A percentile compares a stretch with the other conserved stretches of the same genome.
These are phyloP conservation scores for Sylvia atricapilla DNA, from an alignment of 2,113 vertebrate genomes.

Conservation along the genomic window DNA sequence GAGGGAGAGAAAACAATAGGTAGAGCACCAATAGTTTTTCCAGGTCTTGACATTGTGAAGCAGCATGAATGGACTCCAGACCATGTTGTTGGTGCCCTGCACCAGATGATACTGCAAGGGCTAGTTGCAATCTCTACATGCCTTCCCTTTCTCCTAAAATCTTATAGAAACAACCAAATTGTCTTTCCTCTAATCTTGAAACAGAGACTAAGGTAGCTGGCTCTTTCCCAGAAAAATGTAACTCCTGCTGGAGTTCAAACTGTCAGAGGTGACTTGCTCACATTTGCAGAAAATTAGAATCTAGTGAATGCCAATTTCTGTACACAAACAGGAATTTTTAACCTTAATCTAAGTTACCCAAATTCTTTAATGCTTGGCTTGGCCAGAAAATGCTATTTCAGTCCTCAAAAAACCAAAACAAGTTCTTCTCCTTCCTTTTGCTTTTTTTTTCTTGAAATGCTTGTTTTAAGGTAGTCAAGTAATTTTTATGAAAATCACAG, in stretches of 20 bases:
- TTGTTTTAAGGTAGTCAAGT: background rate
- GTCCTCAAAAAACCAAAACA: background rate
- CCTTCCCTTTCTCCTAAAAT: background rate
- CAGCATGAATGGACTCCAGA: background rate
- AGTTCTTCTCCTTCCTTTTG: background rate
- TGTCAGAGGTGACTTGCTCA: background rate
- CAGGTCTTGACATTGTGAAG: background rate
- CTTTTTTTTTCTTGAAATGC: background rate
- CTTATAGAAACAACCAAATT: background rate
- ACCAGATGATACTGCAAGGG: background rate
- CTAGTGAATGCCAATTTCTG: background rate
- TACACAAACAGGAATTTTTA: background rate
- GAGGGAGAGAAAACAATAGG: background rate
- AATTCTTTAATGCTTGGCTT: background rate
- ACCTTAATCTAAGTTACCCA: background rate
- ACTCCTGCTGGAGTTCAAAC: background rate
- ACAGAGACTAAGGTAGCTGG: background rate
- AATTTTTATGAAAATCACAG: background rate
- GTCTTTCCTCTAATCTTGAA: background rate
- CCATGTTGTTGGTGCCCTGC: background rate
- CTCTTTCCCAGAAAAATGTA: background rate
- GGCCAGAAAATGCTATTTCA: background rate
- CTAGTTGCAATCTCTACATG: background rate
- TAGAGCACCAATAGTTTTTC: background rate
- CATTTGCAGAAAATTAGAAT: background rate